Evolutionary conservation across 2,888 invertebrate species (phyloP), one percentile per base, ranked within the genome.

Genomic region (Neoaliturus tenellus): DNA sequence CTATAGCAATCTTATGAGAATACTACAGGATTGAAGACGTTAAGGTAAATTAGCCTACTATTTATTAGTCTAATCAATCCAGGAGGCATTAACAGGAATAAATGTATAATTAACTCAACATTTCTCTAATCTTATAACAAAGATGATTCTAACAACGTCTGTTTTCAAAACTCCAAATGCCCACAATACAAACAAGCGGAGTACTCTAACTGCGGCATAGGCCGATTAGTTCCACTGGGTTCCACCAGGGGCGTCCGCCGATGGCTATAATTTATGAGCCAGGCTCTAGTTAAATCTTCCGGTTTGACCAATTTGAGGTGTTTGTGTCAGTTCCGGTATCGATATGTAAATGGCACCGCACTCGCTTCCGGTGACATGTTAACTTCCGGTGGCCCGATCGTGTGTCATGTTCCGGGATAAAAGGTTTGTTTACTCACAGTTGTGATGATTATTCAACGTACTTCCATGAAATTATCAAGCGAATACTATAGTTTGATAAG

Each of bases 281-380:
- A 75, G 39, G 8, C 78, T 55, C 48, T 48, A 35, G 55, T 48
- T 78, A 78, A 78, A 78, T 78, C 78, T 78, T 78, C 78, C 78
- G 78, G 78, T 78, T 78, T 78, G 78, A 35, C 55, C 78, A 78
- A 78, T 78, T 78, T 78, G 78, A 78, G 78, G 78, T 78, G 78
- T 78, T 78, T 78, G 78, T 25, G 44, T 31, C 48, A 78, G 48
- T 78, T 78, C 78, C 78, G 78, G 78, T 33, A 78, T 78, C 78
- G 78, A 78, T 78, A 78, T 78, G 78, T 78, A 78, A 78, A 78
- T 78, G 71, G 55, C 55, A 20, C 33, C 55, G 35, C 33, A 31
- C 48, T 55, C 17, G 35, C 78, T 33, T 78, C 78, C 78, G 78
- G 78, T 33, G 51, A 75, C 35, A 75, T 35, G 28, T 35, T 23